These are phyloP conservation scores for Microhierax caerulescens DNA, from an alignment of 2,797 vertebrate genomes.

Conservation along the genomic window DNA sequence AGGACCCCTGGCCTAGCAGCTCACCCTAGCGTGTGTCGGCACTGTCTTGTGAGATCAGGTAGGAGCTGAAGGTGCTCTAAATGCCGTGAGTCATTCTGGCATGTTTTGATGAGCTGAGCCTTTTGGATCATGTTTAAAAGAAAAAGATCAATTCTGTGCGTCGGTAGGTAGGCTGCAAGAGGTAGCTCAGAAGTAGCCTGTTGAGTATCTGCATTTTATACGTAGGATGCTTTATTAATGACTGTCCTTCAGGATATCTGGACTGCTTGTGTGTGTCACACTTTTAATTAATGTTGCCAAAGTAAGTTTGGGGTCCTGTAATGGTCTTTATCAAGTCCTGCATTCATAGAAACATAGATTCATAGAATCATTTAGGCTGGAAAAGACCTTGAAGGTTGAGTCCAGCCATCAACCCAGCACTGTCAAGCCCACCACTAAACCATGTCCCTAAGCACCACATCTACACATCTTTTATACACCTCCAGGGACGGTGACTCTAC, in stretches of 20 bases:
- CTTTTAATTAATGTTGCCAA: neutral
- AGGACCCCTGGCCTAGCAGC: no score
- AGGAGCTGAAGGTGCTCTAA: neutral
- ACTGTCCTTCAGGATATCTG: neutral
- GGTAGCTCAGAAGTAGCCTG: neutral
- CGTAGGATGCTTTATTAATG: neutral
- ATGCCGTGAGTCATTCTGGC: neutral
- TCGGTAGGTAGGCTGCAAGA: neutral
- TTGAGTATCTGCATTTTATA: neutral
- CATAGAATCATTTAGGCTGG: neutral
- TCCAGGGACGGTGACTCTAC: neutral
- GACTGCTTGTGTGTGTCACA: neutral
- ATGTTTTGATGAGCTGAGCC: neutral
- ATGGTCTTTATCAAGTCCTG: neutral
- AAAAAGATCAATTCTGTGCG: neutral
- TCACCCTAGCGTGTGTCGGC: neutral
- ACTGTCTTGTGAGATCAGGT: neutral
- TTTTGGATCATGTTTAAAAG: neutral
- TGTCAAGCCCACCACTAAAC: neutral
- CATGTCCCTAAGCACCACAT: neutral
- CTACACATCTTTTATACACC: accelerated
- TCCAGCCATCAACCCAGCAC: accelerated
- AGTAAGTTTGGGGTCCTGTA: neutral
- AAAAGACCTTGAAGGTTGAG: neutral
- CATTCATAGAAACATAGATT: neutral